Base-by-base conservation (phyloP, 2,888 invertebrate species). In the Ligdia adustata region DNA sequence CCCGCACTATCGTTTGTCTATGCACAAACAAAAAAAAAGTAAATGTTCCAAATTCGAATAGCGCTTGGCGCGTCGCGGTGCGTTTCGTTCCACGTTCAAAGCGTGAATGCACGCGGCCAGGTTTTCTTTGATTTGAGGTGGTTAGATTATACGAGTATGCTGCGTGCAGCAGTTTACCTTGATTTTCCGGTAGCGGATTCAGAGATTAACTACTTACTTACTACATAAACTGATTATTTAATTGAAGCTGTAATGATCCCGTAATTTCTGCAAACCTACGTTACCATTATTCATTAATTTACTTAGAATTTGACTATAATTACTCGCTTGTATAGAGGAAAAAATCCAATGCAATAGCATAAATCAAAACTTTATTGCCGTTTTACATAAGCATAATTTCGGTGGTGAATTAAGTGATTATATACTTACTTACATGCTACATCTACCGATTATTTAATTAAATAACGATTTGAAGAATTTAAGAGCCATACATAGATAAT, bases 101-200 rank as follows among this genome's bases (percentile, higher is more conserved):
- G 63, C 54, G 59, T 75, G 70, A 81, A 77, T 85, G 85, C 66
- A 63, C 37, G 43, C 41, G 26, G 37, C 22, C 27, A 26, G 51
- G 60, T 69, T 79, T 80, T 77, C 72, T 66, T 69, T 69, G 64
- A 62, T 44, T 59, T 48, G 44, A 37, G 54, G 55, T 50, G 57
- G 55, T 51, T 50, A 57, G 35, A 26, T 40, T 22, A 22, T n/a
- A 22, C n/a, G n/a, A n/a, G n/a, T n/a, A n/a, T n/a, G n/a, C 60
- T 45, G 46, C 56, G 52, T 62, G 49, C 60, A 69, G 70, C 64
- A 57, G 67, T 53, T 78, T 62, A 74, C 83, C 84, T 84, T 84
- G 82, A 81, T 82, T 84, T 84, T 78, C 72, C 72, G 60, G 63
- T 59, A 48, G 60, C 38, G 24, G 34, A 54, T 44, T 40, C 11